Base-by-base conservation (phyloP, 2,888 invertebrate genomes). In the Hyppa rectilinea region DNA sequence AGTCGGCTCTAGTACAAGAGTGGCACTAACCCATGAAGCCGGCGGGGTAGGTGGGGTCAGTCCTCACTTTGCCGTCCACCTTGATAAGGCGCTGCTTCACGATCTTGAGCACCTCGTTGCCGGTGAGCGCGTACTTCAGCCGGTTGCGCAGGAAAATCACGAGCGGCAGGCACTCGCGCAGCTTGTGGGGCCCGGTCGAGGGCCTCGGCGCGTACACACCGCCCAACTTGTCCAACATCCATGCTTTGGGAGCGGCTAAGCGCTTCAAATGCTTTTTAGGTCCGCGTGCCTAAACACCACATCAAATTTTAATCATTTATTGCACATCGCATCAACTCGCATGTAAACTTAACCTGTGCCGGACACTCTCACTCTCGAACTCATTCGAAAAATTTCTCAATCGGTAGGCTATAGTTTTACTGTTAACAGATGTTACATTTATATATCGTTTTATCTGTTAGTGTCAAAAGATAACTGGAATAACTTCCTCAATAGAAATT, bases 231-330 rank as follows among this genome's bases (percentile, higher is more conserved):
- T 99, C 99, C 97, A 99, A 97, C 99, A 99, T 99, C 99, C 99
- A 99, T 98, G 99, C 99, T 96, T 99, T 99, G 17, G 99, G 99
- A 75, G 99, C 99, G 94, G 98, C 98, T 91, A 99, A 97, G 96
- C 99, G 99, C 98, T 99, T 99, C 97, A 99, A 97, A 96, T 99
- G 99, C 97, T 99, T 99, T 96, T 99, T 99, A 58, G 99, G 99
- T 95, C 99, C 99, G 96, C 99, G 98, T 96, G 98, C 99, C 99
- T 98, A 93, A 26, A 96, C 71, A 86, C 20, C 80, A 82, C 75
- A 85, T 38, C 71, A 68, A 58, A 78, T n/a, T n/a, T n/a, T n/a
- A n/a, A n/a, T 56, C 52, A 45, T 73, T 63, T 62, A 59, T 45
- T 40, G 38, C 50, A 59, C 3, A 14, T 40, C 17, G 26, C 38